Percentiles rank a stretch among this genome's conserved stretches.
phyloP scores from a whole-genome alignment of 2,888 invertebrate genomes.

The Microctonus brassicae region DNA sequence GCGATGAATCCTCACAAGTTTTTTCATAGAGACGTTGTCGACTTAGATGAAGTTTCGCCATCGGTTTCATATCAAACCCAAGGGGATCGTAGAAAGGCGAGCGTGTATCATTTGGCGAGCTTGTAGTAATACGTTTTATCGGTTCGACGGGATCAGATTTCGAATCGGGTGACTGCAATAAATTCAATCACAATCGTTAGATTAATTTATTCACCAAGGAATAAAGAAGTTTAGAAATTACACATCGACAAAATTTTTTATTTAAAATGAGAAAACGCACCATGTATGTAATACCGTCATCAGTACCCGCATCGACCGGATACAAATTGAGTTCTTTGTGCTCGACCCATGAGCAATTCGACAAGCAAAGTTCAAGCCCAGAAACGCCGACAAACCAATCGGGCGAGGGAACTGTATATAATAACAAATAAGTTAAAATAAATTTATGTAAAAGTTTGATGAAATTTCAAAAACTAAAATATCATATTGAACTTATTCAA shows the following conservation, averaged over 20 bases:
- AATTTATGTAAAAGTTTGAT: background rate
- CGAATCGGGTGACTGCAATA: slow-evolving; percentile 80
- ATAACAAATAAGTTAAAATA: background rate
- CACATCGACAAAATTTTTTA: slow-evolving; percentile 36
- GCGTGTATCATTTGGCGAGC: slow-evolving; percentile 90
- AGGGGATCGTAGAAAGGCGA: slow-evolving; percentile 92
- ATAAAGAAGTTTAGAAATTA: background rate
- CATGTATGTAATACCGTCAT: slow-evolving; percentile 92
- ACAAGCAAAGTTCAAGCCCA: slow-evolving; percentile 87
- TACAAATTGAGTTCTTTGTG: slow-evolving; percentile 85
- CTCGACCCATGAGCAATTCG: slow-evolving; percentile 93
- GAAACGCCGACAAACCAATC: slow-evolving; percentile 98
- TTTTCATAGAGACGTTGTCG: slow-evolving; percentile 82
- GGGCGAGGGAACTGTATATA: slow-evolving; percentile 88
- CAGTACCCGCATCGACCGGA: slow-evolving; percentile 97
- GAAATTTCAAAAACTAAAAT: background rate
- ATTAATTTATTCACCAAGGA: background rate
- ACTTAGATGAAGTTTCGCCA: slow-evolving; percentile 86
- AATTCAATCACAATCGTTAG: background rate
- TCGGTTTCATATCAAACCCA: slow-evolving; percentile 79
- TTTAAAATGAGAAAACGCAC: slow-evolving; percentile 69
- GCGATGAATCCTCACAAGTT: slow-evolving; percentile 78
- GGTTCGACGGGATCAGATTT: slow-evolving; percentile 84
- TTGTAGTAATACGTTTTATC: slow-evolving; percentile 90
- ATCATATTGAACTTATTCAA: background rate